Conservation (phyloP, 2,113 vertebrate genomes). For the Catagonus wagneri region DNA sequence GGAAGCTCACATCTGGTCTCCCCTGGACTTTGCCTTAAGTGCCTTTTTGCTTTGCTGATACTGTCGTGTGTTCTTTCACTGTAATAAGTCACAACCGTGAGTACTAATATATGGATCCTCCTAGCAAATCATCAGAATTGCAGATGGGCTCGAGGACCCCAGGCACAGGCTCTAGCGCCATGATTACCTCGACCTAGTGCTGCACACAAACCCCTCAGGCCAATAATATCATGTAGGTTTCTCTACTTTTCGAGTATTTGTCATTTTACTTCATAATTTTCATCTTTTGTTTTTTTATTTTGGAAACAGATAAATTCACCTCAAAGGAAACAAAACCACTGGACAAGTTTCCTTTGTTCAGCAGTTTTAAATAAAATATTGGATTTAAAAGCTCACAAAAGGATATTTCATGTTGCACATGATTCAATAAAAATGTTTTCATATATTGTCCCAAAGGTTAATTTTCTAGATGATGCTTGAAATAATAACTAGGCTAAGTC, state of each 20-base stretch:
- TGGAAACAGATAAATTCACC: conserved; percentile 25
- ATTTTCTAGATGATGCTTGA: background rate
- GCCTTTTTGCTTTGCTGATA: background rate
- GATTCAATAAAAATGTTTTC: background rate
- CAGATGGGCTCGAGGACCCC: background rate
- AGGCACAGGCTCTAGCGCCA: background rate
- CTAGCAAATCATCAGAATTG: background rate
- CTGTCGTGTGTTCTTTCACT: background rate
- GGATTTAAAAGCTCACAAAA: conserved; percentile 15
- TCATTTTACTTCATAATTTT: conserved; percentile 25
- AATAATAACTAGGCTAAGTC: background rate
- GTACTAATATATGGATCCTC: background rate
- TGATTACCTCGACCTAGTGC: no score
- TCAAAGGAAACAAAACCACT: conserved; percentile 1
- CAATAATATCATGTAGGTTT: background rate
- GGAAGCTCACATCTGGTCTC: background rate
- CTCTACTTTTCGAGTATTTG: background rate
- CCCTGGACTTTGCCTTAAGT: background rate
- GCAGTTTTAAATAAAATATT: conserved; percentile 45
- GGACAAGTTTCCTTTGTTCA: conserved; percentile 26
- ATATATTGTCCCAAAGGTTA: background rate
- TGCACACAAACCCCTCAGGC: background rate
- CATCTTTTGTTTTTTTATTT: conserved; percentile 23
- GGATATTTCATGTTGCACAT: background rate
- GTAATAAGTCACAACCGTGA: background rate